Conservation (phyloP, 1,140 invertebrate species). For the Drosophila serrata region DNA sequence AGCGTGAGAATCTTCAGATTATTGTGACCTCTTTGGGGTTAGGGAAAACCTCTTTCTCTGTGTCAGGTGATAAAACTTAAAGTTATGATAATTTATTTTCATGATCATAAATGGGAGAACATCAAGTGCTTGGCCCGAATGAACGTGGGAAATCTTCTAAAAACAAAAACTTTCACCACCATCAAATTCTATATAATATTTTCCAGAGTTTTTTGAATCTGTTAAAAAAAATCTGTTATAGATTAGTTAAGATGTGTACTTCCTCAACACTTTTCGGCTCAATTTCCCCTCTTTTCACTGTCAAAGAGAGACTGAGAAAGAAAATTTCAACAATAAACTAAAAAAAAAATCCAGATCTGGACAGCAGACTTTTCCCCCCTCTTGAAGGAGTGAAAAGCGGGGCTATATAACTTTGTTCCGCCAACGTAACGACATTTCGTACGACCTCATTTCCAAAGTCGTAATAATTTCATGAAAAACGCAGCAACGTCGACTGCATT, state of each 20-base stretch:
- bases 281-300: too few species aligned
- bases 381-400: not conserved
- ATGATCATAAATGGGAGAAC: conserved; percentile 15
- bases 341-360: conserved; percentile 50
- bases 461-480: conserved; percentile 83
- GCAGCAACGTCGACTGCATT: conserved; percentile 66
- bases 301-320: conserved; percentile 21
- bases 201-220: not conserved
- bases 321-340: conserved; percentile 74
- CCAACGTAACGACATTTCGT: conserved; percentile 77
- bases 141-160: conserved; percentile 12
- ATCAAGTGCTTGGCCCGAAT: conserved; percentile 16
- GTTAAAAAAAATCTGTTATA: not conserved
- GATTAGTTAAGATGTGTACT: not conserved
- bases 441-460: conserved; percentile 78
- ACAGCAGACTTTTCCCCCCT: not conserved
- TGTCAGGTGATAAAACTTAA: conserved; percentile 1
- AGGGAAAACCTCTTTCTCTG: not conserved
- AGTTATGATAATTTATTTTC: conserved; percentile 3
- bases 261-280: conserved; percentile 29
- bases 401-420: conserved; percentile 42
- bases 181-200: not conserved
- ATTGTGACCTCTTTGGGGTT: not conserved
- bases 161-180: conserved; percentile 5
- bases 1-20: not conserved